Evolutionary conservation across 1,140 invertebrate genomes (phyloP), one percentile per base, ranked within the genome.

Genomic region (Dendrolimus punctatus): DNA sequence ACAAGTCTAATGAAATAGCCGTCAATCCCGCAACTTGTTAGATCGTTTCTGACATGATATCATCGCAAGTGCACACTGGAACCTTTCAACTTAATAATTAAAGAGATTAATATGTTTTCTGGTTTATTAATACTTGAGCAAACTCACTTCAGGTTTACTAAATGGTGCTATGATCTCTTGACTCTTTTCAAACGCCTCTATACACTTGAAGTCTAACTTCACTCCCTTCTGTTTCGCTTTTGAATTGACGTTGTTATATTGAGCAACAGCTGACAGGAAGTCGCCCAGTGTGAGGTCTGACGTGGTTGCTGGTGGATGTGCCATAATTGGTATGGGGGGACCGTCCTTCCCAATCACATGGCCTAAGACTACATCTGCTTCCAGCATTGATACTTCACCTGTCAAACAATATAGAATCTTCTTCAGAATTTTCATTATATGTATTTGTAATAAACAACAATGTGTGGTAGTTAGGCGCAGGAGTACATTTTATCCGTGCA

Each of bases 181-280:
- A 38, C 92, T 91, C 8, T 87, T 87, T 51, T 92, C 89, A 58
- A 96, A 94, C 6, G 93, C 94, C 51, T 94, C 92, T 36, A 93
- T 92, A 0, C 90, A 90, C 77, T 97, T 97, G 66, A 98, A 97
- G 74, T 98, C 95, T 2, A 98, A 85, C 76, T 98, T 98, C 3
- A 97, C 91, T 1, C 95, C 96, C 40, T 85, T 85, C 56, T 74
- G 74, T 52, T 79, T 83, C 23, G 23, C 1, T 23, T 23, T 23
- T 0, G 74, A 56, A 23, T 78, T 78, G 0, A 65, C 68, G 39
- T 78, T 74, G 69, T 91, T 88, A 57, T 84, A 87, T 5, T 83
- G 77, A 3, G 89, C 71, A 6, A 93, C 90, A 9, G 81, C 79
- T 6, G 81, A 60, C 1, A 98, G 69, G 81, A 96, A 98, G 5